Evolutionary conservation across 2,888 invertebrate species (phyloP).

Genomic region (Hedychridium roseum): DNA sequence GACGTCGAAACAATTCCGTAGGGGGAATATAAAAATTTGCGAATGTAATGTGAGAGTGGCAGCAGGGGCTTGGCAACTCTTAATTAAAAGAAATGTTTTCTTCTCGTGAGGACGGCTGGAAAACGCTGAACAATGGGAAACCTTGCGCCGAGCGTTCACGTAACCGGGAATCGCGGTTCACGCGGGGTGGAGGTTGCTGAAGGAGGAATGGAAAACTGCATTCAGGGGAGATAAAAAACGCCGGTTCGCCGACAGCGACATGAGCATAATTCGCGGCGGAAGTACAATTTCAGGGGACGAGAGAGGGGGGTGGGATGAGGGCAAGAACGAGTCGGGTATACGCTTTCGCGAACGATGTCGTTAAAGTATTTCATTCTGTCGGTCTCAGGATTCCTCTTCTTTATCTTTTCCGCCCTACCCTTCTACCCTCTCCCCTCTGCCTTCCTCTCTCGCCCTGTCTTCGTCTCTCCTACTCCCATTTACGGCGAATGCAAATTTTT

Average conservation of each 20-base stretch:
- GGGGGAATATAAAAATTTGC: too few relatives aligned
- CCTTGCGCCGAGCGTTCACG: neutral
- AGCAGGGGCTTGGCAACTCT: too few relatives aligned
- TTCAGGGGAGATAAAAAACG: conserved; percentile 5
- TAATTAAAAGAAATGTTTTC: too few relatives aligned
- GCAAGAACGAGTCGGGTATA: too few relatives aligned
- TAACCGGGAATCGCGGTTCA: neutral
- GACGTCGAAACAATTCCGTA: too few relatives aligned
- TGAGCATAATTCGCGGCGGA: conserved; percentile 13
- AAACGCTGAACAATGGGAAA: too few relatives aligned
- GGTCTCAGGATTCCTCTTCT: neutral
- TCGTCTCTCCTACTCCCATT: neutral
- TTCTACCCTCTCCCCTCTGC: too few relatives aligned
- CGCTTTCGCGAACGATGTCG: conserved; percentile 7
- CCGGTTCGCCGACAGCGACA: neutral
- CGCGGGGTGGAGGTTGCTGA: neutral
- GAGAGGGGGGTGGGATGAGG: neutral
- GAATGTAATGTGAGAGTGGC: too few relatives aligned
- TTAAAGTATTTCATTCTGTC: conserved; percentile 6
- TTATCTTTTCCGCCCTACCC: conserved; percentile 12
- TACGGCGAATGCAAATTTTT: conserved; percentile 2
- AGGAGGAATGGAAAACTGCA: conserved; percentile 6
- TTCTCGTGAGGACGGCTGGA: too few relatives aligned
- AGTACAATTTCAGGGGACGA: conserved; percentile 13
- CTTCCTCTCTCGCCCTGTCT: too few relatives aligned